Percentiles rank a stretch among this genome's conserved stretches.
Evolutionary conservation across 2,797 vertebrate species (phyloP).

Genomic region (Xenops minutus): DNA sequence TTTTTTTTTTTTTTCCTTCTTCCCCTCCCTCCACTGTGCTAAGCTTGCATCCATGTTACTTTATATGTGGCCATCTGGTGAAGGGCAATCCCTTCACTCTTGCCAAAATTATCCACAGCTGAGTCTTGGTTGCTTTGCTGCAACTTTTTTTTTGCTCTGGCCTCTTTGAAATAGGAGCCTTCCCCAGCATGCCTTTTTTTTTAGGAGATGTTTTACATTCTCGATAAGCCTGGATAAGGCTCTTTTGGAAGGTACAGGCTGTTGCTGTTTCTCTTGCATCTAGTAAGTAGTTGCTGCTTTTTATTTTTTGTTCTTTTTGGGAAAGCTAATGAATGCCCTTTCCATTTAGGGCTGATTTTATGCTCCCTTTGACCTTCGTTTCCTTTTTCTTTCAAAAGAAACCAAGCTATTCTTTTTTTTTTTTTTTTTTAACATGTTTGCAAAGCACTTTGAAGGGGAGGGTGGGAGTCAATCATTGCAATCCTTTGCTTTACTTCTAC

Average conservation of each 20-base stretch:
- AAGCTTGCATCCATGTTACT: neutral
- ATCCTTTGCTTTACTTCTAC: neutral
- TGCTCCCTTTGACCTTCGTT: constrained; percentile 27
- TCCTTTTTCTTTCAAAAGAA: constrained; percentile 14
- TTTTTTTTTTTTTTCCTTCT: fast-evolving
- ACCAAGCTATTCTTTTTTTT: neutral
- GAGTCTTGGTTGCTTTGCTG: constrained; percentile 6
- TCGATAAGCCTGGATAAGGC: neutral
- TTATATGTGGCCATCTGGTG: constrained; percentile 14
- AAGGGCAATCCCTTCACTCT: neutral
- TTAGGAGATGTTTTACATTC: neutral
- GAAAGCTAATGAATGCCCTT: neutral
- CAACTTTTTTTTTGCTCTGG: neutral
- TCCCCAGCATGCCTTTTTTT: neutral
- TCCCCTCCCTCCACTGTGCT: neutral
- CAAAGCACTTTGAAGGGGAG: constrained; percentile 13
- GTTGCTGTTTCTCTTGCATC: constrained; percentile 11
- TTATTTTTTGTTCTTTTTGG: constrained; percentile 11
- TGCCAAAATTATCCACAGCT: constrained; percentile 46
- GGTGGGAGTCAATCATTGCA: neutral
- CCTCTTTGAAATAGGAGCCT: constrained; percentile 44
- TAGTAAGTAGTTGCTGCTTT: constrained; percentile 23
- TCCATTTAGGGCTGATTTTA: constrained; percentile 17
- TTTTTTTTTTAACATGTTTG: neutral
- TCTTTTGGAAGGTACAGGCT: constrained; percentile 20